Conservation (phyloP, 1,140 invertebrate species). For the Drosophila azteca region DNA sequence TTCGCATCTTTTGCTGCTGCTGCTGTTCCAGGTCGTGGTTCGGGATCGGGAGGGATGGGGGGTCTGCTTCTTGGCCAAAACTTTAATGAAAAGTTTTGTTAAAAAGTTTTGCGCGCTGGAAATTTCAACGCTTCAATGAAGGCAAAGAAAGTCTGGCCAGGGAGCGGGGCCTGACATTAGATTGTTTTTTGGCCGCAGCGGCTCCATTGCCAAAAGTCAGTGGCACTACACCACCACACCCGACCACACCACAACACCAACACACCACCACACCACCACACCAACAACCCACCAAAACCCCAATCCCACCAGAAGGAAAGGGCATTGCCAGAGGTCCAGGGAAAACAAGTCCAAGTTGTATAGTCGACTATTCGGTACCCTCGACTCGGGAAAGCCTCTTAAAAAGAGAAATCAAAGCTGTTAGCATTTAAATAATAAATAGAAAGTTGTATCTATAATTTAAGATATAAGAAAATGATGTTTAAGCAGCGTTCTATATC, state of each 20-base stretch:
- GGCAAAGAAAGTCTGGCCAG: constrained; percentile 17
- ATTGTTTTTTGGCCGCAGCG: constrained; percentile 68
- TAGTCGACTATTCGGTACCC: too few species aligned
- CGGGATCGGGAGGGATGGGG: constrained; percentile 17
- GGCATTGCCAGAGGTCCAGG: too few species aligned
- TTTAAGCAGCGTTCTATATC: background rate
- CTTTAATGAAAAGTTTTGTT: constrained; percentile 83
- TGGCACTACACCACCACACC: constrained; percentile 15
- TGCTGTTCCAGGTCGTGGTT: constrained; percentile 13
- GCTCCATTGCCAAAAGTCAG: constrained; percentile 71
- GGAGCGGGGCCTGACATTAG: constrained; percentile 64
- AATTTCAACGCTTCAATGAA: constrained; percentile 80
- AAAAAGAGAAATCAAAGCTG: too few species aligned
- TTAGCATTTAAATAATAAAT: too few species aligned
- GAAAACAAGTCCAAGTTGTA: too few species aligned
- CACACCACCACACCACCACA: too few species aligned
- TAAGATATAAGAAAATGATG: too few species aligned
- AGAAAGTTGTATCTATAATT: too few species aligned
- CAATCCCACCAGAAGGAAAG: too few species aligned
- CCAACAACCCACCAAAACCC: too few species aligned
- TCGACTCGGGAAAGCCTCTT: too few species aligned
- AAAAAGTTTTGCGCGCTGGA: constrained; percentile 77
- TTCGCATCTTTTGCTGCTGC: constrained; percentile 62
- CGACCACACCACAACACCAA: too few species aligned
- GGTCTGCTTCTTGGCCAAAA: constrained; percentile 51